Evolutionary conservation across 2,797 vertebrate species (phyloP).

Genomic region (Sarcoramphus papa): DNA sequence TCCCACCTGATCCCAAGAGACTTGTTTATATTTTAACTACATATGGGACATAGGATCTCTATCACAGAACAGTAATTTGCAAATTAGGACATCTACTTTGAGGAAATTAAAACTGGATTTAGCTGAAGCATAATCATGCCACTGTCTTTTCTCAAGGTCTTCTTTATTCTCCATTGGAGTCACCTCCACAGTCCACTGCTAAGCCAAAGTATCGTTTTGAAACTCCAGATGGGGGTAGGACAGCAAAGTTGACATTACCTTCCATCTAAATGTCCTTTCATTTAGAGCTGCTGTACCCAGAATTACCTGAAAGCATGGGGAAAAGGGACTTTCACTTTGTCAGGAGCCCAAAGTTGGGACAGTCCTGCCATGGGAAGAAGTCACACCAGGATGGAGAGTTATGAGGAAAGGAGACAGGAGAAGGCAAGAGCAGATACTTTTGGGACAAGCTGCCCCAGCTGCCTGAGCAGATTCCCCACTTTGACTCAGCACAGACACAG

Average conservation of each 20-base stretch:
- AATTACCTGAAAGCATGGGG: background rate
- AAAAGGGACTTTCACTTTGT: background rate
- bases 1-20: background rate
- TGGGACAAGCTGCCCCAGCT: background rate
- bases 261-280: background rate
- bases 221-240: background rate
- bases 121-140: background rate
- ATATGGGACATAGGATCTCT: background rate
- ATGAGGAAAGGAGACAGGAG: background rate
- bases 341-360: background rate
- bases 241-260: background rate
- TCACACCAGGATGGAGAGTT: background rate
- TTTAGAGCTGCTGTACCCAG: background rate
- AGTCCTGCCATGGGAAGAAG: background rate
- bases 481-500: background rate
- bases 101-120: slow-evolving; percentile 1
- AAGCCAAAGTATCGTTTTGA: background rate
- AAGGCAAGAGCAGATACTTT: background rate
- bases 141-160: background rate
- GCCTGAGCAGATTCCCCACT: background rate
- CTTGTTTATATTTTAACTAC: background rate
- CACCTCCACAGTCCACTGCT: background rate
- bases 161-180: background rate
- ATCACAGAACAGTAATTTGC: background rate
- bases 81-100: background rate